Conservation (phyloP, 2,797 vertebrate genomes). For the Perodicticus potto region DNA sequence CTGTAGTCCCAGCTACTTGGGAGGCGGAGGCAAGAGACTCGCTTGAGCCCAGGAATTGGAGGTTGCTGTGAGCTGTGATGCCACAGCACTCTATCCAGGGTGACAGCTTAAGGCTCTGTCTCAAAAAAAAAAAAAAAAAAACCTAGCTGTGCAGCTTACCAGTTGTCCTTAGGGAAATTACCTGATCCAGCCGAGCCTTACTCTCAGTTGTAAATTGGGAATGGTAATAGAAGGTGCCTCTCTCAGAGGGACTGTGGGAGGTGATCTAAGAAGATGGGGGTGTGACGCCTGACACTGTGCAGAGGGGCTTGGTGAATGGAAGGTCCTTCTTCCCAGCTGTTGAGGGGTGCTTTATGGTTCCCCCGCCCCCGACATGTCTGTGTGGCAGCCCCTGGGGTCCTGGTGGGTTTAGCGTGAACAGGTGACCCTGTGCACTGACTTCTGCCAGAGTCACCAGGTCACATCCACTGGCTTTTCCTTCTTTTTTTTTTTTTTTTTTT, state of each 20-base stretch:
- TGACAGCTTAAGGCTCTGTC: too few relatives aligned
- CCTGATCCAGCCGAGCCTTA: not conserved
- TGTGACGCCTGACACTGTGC: rapidly evolving
- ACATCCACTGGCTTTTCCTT: not conserved
- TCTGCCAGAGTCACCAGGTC: not conserved
- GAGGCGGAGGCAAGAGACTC: too few relatives aligned
- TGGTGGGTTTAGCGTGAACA: not conserved
- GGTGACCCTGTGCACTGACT: not conserved
- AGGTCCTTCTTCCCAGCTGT: not conserved
- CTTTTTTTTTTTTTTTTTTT: too few relatives aligned
- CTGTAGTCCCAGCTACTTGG: too few relatives aligned
- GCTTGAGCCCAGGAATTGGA: too few relatives aligned
- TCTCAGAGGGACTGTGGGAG: not conserved
- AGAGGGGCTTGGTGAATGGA: not conserved
- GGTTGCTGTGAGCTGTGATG: too few relatives aligned
- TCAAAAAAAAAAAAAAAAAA: not conserved
- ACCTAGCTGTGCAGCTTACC: not conserved
- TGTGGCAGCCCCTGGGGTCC: not conserved
- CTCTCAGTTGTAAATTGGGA: not conserved
- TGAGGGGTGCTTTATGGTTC: not conserved
- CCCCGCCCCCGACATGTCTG: not conserved
- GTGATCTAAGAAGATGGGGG: rapidly evolving
- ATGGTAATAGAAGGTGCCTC: not conserved
- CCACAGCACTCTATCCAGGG: too few relatives aligned
- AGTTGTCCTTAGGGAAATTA: not conserved